Evolutionary conservation across 1,140 invertebrate genomes (phyloP).

Genomic region (Diuraphis noxia): DNA sequence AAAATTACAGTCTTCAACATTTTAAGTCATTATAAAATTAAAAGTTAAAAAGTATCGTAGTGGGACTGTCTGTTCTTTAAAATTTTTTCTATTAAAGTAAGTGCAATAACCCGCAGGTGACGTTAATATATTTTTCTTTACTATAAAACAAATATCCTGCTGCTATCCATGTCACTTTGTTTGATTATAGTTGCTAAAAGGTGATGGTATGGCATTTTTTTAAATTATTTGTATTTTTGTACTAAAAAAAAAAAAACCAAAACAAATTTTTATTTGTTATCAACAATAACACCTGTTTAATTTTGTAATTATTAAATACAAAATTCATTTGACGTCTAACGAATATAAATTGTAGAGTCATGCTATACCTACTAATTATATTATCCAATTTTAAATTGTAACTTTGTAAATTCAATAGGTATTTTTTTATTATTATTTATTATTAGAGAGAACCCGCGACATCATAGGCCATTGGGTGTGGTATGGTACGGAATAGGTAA

Average conservation of each 20-base stretch:
- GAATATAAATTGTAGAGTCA: too few species aligned
- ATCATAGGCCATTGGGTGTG: too few species aligned
- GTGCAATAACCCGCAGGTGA: slow-evolving; percentile 39
- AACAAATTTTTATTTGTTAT: neutral
- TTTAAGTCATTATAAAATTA: neutral
- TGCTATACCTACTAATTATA: too few species aligned
- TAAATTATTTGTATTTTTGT: slow-evolving; percentile 6
- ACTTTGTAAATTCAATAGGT: too few species aligned
- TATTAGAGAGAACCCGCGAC: too few species aligned
- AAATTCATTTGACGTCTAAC: too few species aligned
- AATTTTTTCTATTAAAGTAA: slow-evolving; percentile 36
- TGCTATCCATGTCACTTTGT: slow-evolving; percentile 22
- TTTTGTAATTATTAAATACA: too few species aligned
- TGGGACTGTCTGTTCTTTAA: neutral
- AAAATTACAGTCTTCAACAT: neutral
- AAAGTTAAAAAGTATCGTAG: neutral
- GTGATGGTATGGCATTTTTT: neutral
- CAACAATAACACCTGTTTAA: too few species aligned
- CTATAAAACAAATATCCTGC: slow-evolving; percentile 31
- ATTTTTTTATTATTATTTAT: too few species aligned
- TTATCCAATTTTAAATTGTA: too few species aligned
- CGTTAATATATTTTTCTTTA: slow-evolving; percentile 40
- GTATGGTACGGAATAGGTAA: too few species aligned
- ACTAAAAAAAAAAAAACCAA: neutral
- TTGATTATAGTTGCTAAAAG: slow-evolving; percentile 37